phyloP scores from a whole-genome alignment of 2,797 vertebrate genomes.

The Harpagifer antarcticus region DNA sequence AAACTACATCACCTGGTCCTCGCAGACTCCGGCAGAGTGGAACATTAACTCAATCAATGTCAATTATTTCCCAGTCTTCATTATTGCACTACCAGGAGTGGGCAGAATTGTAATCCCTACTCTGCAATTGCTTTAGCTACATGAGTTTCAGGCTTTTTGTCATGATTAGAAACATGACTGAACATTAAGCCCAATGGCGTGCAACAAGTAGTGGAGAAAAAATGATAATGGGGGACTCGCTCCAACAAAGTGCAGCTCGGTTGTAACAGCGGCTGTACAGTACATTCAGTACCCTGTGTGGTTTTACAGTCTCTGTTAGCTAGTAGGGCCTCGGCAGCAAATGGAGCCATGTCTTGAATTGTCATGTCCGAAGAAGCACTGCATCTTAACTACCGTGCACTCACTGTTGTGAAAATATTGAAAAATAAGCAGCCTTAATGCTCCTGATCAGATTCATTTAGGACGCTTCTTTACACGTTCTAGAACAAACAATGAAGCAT shows the following conservation, averaged over 20 bases:
- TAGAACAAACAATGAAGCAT: slow-evolving; percentile 13
- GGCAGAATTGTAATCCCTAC: slow-evolving; percentile 78
- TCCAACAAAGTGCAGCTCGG: slow-evolving; percentile 40
- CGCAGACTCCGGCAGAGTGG: slow-evolving; percentile 66
- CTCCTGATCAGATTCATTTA: slow-evolving; percentile 1
- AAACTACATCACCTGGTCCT: slow-evolving; percentile 74
- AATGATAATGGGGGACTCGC: slow-evolving; percentile 59
- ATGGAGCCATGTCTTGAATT: slow-evolving; percentile 31
- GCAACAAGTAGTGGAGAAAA: slow-evolving; percentile 68
- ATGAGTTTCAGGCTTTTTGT: slow-evolving; percentile 70
- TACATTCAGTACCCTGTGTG: slow-evolving; percentile 26
- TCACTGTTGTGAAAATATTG: neutral
- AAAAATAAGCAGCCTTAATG: neutral
- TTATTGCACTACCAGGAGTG: slow-evolving; percentile 77
- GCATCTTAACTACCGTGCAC: slow-evolving; percentile 1
- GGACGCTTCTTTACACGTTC: slow-evolving; percentile 10
- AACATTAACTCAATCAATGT: slow-evolving; percentile 86
- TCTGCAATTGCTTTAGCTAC: slow-evolving; percentile 68
- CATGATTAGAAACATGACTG: slow-evolving; percentile 77
- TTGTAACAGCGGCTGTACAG: slow-evolving; percentile 30
- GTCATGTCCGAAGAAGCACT: slow-evolving; percentile 17
- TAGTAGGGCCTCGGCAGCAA: slow-evolving; percentile 19
- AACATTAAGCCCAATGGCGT: slow-evolving; percentile 70
- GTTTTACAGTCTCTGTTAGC: slow-evolving; percentile 29
- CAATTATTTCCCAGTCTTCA: slow-evolving; percentile 82